phyloP scores from a whole-genome alignment of 2,888 invertebrate species.

The Gisinianus flammeolus region DNA sequence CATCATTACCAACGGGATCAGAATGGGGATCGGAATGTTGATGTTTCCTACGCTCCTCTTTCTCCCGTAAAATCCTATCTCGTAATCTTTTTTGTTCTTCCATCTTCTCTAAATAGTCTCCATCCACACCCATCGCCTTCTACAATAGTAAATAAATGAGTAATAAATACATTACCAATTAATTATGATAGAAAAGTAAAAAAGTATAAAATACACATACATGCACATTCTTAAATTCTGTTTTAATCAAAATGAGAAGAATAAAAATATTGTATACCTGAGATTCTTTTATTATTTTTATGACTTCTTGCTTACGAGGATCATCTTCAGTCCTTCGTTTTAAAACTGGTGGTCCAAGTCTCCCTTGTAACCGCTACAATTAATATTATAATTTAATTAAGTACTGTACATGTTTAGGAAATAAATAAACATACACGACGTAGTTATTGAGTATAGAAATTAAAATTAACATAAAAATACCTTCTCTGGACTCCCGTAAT shows the following conservation, averaged over 20 bases:
- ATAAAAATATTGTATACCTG: constrained; percentile 21
- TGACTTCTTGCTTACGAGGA: constrained; percentile 6
- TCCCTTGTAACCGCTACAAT: constrained; percentile 28
- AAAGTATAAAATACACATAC: not conserved
- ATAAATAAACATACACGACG: not conserved
- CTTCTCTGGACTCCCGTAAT: constrained; percentile 33
- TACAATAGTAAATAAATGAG: constrained; percentile 20
- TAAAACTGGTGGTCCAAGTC: constrained; percentile 35
- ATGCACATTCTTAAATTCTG: not conserved
- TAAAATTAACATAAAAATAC: constrained; percentile 12
- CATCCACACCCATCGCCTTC: constrained; percentile 55
- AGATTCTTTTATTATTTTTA: constrained; percentile 31
- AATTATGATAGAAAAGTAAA: not conserved
- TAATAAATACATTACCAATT: not conserved
- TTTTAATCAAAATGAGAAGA: too few species aligned
- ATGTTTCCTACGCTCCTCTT: constrained; percentile 63
- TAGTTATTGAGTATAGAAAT: not conserved
- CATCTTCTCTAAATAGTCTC: constrained; percentile 63
- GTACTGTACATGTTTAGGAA: not conserved
- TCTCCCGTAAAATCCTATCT: constrained; percentile 63
- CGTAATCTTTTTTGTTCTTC: constrained; percentile 64
- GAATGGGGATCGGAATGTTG: not conserved
- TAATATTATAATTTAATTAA: not conserved
- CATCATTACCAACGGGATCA: not conserved
- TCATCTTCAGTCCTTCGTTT: constrained; percentile 14